Evolutionary conservation across 1,140 invertebrate genomes (phyloP).

Genomic region (Bombus confusus): DNA sequence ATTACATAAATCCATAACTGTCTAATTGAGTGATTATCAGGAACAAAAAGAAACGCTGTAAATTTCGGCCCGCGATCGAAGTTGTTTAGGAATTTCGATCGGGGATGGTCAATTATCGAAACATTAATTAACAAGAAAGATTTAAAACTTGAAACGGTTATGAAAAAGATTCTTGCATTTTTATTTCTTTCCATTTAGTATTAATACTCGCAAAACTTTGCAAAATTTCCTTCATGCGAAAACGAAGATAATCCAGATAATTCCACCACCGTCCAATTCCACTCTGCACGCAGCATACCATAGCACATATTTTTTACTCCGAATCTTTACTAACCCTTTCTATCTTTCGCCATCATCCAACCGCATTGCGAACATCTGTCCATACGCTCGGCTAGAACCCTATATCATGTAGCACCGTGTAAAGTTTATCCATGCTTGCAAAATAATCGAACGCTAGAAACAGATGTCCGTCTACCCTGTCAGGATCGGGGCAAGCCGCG

Average conservation of each 20-base stretch:
- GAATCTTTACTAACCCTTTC: not conserved
- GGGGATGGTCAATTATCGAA: no score
- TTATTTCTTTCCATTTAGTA: no score
- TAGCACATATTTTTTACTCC: not conserved
- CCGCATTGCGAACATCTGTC: not conserved
- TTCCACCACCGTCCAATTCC: not conserved
- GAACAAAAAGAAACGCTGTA: no score
- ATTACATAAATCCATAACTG: no score
- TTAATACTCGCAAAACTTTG: no score
- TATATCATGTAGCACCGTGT: not conserved
- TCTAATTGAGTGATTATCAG: no score
- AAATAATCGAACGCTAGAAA: conserved; percentile 19
- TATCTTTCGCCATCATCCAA: not conserved
- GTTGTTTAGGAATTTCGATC: no score
- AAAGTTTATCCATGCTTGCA: not conserved
- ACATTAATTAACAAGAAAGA: no score
- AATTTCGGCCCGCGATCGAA: no score
- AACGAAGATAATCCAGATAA: not conserved
- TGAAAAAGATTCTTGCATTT: no score
- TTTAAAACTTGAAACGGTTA: no score
- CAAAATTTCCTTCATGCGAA: no score
- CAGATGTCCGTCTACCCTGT: conserved; percentile 9
- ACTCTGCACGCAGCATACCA: not conserved
- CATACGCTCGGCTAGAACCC: not conserved
- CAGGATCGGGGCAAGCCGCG: conserved; percentile 1